Evolutionary conservation across 2,113 vertebrate species (phyloP), one percentile per base, ranked within the genome.

Genomic region (Triplophysa dalaica): DNA sequence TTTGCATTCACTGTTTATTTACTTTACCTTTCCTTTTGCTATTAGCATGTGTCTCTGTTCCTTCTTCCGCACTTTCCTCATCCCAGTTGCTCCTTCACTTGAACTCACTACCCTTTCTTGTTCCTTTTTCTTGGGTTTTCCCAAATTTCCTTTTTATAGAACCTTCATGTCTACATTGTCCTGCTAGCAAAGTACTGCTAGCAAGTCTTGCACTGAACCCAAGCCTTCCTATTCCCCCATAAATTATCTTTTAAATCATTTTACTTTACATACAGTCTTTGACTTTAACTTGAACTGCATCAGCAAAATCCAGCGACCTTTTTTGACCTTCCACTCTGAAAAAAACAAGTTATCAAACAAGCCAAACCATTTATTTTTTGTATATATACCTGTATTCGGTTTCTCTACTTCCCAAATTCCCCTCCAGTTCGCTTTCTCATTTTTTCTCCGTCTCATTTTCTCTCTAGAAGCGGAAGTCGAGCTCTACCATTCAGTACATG

Each of bases 391-490:
- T 56, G 58, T 17, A 43, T 21, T 66, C 26, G 26, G 52, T 72
- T 38, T 77, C 61, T 50, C 41, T 16, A 43, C 14, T 63, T 48
- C 16, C 14, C 14, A 58, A 58, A 17, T 5, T 58, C 54, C 8
- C n/a, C 48, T 45, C 13, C 48, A 45, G 8, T 56, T 66, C 33
- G 26, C 22, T 63, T 48, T 72, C 29, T 74, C 16, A 54, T 19
- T 16, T 65, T 63, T 56, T 81, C 21, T 83, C 67, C 74, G 24
- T 85, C 50, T 83, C 69, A 83, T 70, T 70, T 75, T 81, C 62
- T 52, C 61, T 70, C 79, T 91, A 93, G 93, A 93, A 94, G 91
- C 90, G 93, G 87, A 94, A 92, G 89, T 93, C 92, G 81, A 94
- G 91, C 90, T 92, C 91, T 56, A 91, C 91, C 74, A 89, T 92